Evolutionary conservation across 2,797 vertebrate species (phyloP), one percentile per base, ranked within the genome.

Genomic region (Gymnoscopelus microlampas): DNA sequence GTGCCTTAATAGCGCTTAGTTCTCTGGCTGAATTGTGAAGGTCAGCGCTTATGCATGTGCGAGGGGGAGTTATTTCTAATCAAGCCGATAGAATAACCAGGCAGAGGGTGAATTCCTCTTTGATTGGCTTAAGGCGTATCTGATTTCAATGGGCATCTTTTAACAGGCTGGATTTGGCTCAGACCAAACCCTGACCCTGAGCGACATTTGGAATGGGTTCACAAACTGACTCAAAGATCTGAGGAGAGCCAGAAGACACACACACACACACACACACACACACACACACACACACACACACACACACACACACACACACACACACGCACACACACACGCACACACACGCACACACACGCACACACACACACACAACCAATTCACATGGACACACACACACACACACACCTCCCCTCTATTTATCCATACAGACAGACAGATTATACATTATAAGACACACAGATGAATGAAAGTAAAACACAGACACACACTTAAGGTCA

Each of bases 131-230:
- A 85, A 86, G 78, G 77, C 69, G 88, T 92, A 85, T 94, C 89
- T 79, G 56, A 89, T 94, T 93, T 93, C 93, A 92, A 89, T 87
- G 71, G 88, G 83, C 89, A 84, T 93, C 91, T 93, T 89, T 93
- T 93, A 93, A 83, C 93, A 64, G 75, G 72, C 80, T 92, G 90
- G 89, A 93, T 87, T 88, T 84, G 87, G 88, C 87, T 91, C 89
- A 82, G 83, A 91, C 71, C 53, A 87, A 91, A 81, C 66, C 48
- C 79, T 8, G 76, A 79, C 85, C 82, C 82, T 91, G 92, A 93
- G 82, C 74, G 92, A 91, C 80, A 87, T 86, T 85, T 94, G 93
- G 93, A 93, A 89, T 2, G 55, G 83, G 87, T 94, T 93, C 93
- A 93, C 89, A 93, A 92, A 92, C 79, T 26, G 51, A 74, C 77